Conservation (phyloP, 1,140 invertebrate genomes). For the Cepaea nemoralis region DNA sequence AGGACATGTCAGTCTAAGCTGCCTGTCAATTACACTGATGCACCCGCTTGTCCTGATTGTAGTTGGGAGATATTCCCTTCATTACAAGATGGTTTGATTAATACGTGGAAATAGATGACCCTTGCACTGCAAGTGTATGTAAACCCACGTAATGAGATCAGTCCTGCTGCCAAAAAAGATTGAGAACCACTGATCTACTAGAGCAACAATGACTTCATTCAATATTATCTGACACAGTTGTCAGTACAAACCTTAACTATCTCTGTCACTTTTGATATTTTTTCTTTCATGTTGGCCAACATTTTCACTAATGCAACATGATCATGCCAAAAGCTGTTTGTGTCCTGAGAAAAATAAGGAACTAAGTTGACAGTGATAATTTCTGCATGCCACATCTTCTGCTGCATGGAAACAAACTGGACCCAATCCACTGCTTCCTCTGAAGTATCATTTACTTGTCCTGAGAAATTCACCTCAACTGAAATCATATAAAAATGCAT, state of each 20-base stretch:
- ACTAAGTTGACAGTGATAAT: conserved; percentile 6
- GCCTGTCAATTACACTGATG: no score
- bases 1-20: no score
- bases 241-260: neutral
- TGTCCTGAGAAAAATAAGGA: conserved; percentile 5
- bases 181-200: no score
- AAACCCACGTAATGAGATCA: no score
- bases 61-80: no score
- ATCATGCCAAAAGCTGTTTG: neutral
- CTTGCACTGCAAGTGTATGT: no score
- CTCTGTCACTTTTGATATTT: neutral
- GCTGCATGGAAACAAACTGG: neutral
- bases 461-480: conserved; percentile 4
- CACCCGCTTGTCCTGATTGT: no score
- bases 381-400: conserved; percentile 11
- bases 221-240: neutral
- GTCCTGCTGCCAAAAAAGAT: no score
- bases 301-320: neutral
- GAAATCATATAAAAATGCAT: conserved; percentile 6
- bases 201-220: neutral
- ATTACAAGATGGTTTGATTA: no score
- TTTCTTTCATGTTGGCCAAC: neutral
- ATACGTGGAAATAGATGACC: no score
- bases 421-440: neutral
- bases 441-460: neutral